Evolutionary conservation across 1,140 invertebrate genomes (phyloP).

Genomic region (Drosophila kikkawai): DNA sequence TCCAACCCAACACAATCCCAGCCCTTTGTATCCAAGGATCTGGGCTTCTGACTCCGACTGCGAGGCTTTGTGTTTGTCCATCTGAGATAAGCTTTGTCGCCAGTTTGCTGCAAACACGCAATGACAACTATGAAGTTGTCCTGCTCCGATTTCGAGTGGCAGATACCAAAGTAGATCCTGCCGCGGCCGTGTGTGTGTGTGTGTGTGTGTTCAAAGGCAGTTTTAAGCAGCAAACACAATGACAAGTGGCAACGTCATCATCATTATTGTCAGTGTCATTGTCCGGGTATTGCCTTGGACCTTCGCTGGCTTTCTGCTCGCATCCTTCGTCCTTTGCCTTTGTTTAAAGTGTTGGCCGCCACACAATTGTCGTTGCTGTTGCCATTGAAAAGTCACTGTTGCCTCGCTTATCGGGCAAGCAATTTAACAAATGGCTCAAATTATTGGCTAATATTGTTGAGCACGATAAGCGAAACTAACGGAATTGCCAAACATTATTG

Average conservation of each 20-base stretch:
- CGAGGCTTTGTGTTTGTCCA: constrained; percentile 74
- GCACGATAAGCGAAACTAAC: constrained; percentile 47
- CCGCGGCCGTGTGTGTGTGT: not conserved
- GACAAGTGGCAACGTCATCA: constrained; percentile 56
- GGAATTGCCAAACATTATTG: constrained; percentile 16
- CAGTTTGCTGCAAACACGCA: constrained; percentile 79
- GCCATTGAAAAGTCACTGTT: constrained; percentile 45
- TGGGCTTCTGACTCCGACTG: constrained; percentile 34
- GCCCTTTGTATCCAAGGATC: constrained; percentile 37
- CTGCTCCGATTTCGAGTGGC: constrained; percentile 51
- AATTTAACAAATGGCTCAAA: constrained; percentile 79
- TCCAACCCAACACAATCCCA: constrained; percentile 16
- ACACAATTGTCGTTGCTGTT: constrained; percentile 68
- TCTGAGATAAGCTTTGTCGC: constrained; percentile 75
- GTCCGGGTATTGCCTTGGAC: constrained; percentile 44
- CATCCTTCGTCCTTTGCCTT: constrained; percentile 27
- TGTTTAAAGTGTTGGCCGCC: constrained; percentile 76
- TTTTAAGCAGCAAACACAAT: constrained; percentile 59
- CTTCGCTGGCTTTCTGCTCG: constrained; percentile 5
- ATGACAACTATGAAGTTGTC: constrained; percentile 70
- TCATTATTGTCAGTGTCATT: constrained; percentile 46
- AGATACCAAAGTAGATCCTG: constrained; percentile 14
- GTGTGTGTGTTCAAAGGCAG: constrained; percentile 44
- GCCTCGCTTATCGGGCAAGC: constrained; percentile 66
- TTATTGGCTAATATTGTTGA: constrained; percentile 58